Conservation (phyloP, 2,113 vertebrate genomes). For the Pedetes capensis region DNA sequence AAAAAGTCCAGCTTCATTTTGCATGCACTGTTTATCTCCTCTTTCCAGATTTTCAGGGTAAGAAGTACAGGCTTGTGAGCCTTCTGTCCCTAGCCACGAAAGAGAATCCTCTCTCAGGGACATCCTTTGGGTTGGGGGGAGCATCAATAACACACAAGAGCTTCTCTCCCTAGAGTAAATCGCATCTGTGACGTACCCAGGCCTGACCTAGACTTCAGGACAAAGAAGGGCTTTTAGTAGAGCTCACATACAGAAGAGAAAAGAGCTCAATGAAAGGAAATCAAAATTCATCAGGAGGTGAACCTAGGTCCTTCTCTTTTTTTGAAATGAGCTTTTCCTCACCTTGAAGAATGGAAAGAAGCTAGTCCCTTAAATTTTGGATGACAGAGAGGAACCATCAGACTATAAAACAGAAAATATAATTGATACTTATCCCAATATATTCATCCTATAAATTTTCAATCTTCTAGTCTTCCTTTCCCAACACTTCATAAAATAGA, state of each 20-base stretch:
- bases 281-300: neutral
- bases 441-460: neutral
- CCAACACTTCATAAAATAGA: neutral
- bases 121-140: neutral
- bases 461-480: neutral
- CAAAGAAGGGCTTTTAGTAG: neutral
- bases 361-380: neutral
- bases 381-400: neutral
- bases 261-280: neutral
- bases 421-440: neutral
- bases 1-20: neutral
- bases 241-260: neutral
- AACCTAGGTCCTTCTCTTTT: neutral
- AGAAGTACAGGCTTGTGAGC: neutral
- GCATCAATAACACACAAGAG: conserved; percentile 8
- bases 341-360: neutral
- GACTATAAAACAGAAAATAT: neutral
- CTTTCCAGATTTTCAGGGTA: neutral
- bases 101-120: conserved; percentile 43
- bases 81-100: neutral
- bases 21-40: neutral
- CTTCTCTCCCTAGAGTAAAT: conserved; percentile 4
- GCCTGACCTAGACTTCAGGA: neutral
- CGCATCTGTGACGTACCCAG: neutral
- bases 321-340: neutral